Conservation (phyloP, 1,140 invertebrate species). For the Chrysopa pallens region DNA sequence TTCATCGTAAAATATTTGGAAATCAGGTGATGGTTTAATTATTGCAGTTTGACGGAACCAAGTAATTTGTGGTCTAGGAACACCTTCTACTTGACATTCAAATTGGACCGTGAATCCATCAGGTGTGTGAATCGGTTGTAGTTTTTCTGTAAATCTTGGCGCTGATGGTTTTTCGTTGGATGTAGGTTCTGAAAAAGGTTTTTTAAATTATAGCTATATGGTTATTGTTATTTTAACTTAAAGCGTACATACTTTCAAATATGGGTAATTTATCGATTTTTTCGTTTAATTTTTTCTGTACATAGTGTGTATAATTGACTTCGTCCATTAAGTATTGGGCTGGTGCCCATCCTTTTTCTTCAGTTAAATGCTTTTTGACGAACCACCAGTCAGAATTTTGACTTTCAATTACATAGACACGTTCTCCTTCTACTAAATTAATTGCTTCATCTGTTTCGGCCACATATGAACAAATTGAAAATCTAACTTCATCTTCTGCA, state of each 20-base stretch:
- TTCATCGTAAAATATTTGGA: slow-evolving; percentile 84
- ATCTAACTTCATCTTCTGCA: slow-evolving; percentile 53
- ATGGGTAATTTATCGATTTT: slow-evolving; percentile 82
- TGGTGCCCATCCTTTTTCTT: slow-evolving; percentile 86
- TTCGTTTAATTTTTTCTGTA: slow-evolving; percentile 74
- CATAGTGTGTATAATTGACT: slow-evolving; percentile 57
- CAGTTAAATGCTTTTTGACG: slow-evolving; percentile 72
- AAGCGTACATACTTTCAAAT: slow-evolving; percentile 62
- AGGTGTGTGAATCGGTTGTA: slow-evolving; percentile 61
- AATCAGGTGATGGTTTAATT: slow-evolving; percentile 76
- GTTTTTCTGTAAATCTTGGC: slow-evolving; percentile 69
- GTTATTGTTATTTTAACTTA: background rate
- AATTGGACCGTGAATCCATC: slow-evolving; percentile 82
- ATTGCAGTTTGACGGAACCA: slow-evolving; percentile 89
- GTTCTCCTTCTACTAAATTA: slow-evolving; percentile 77
- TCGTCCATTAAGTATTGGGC: slow-evolving; percentile 72
- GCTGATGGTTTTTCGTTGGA: slow-evolving; percentile 57
- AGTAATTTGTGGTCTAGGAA: slow-evolving; percentile 77
- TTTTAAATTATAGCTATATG: background rate
- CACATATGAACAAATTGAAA: slow-evolving; percentile 67
- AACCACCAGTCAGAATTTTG: slow-evolving; percentile 73
- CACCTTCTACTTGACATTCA: slow-evolving; percentile 76
- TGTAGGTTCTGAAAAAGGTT: slow-evolving; percentile 44
- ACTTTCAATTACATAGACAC: slow-evolving; percentile 67
- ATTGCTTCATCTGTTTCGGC: slow-evolving; percentile 78